Percentiles rank a stretch among this genome's conserved stretches.
These are phyloP conservation scores for Macroglossus sobrinus DNA, from an alignment of 2,113 vertebrate genomes.

Conservation along the genomic window DNA sequence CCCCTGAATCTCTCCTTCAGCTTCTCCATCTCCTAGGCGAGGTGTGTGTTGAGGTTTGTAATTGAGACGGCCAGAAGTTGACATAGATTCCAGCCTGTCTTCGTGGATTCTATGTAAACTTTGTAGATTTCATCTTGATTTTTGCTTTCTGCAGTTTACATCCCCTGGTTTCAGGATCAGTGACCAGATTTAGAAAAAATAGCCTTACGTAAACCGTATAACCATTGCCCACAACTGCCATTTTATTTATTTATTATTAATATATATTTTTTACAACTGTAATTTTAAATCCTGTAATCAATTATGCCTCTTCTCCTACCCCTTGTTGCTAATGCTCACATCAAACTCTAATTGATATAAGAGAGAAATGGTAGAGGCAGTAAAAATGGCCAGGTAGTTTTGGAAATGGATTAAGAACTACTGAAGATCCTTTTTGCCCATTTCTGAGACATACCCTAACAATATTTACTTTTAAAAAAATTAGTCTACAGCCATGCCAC, in stretches of 20 bases:
- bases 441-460: not conserved
- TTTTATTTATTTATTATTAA: too few relatives aligned
- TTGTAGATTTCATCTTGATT: not conserved
- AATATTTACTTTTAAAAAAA: not conserved
- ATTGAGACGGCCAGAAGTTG: not conserved
- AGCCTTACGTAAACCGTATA: not conserved
- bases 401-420: not conserved
- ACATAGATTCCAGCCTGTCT: not conserved
- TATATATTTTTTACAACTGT: too few relatives aligned
- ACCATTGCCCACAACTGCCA: not conserved
- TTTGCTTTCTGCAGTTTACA: not conserved
- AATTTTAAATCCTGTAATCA: not conserved
- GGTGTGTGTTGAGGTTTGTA: not conserved
- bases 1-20: not conserved
- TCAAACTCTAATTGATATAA: not conserved
- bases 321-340: not conserved
- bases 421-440: not conserved
- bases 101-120: not conserved
- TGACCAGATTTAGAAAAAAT: not conserved
- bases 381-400: not conserved
- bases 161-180: not conserved
- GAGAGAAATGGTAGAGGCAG: not conserved
- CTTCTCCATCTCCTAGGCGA: not conserved
- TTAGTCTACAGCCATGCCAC: too few relatives aligned
- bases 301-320: not conserved